Base-by-base conservation (phyloP, 2,888 invertebrate species). In the Keiferia lycopersicella region DNA sequence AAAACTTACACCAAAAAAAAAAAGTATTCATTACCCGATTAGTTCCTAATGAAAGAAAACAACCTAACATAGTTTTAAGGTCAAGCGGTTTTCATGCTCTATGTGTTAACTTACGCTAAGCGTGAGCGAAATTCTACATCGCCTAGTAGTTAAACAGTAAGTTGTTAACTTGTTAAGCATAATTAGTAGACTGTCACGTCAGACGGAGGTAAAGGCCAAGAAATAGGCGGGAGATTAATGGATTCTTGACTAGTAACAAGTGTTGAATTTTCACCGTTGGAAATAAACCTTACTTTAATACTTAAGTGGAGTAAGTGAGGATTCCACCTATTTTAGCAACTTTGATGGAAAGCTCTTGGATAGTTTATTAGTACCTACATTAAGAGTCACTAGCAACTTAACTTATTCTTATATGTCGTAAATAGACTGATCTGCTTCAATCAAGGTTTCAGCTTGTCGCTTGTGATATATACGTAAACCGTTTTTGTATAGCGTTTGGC, bases 171-270 rank as follows among this genome's bases (percentile, higher is more conserved):
- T 50, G 30, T 61, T 61, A 61, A 50, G 7, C 12, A 11, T 18
- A 48, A 61, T 61, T 61, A 61, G 50, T 30, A 61, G 16, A 22
- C 11, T 61, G 61, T 61, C 61, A 50, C 61, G 48, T 50, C 16
- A 34, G 34, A 34, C 34, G 45, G n/a, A 45, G 45, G 45, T 45
- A 3, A 45, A n/a, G n/a, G 45, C 45, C 45, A 45, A 16, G 16
- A 45, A 45, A 45, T 16, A 45, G 45, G 45, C 45, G 45, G 45
- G 45, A n/a, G 45, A 45, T 45, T 16, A 45, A 45, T 45, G 20
- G 1, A 16, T 45, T 2, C 8, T n/a, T 45, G 14, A 45, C 51
- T 2, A 11, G 51, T 51, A 11, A 12, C 45, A 51, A 8, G 6
- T 18, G 8, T 20, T 16, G 18, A 50, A 18, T 41, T n/a, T n/a